Conservation (phyloP, 2,888 invertebrate genomes). For the Carpatolechia fugitivella region DNA sequence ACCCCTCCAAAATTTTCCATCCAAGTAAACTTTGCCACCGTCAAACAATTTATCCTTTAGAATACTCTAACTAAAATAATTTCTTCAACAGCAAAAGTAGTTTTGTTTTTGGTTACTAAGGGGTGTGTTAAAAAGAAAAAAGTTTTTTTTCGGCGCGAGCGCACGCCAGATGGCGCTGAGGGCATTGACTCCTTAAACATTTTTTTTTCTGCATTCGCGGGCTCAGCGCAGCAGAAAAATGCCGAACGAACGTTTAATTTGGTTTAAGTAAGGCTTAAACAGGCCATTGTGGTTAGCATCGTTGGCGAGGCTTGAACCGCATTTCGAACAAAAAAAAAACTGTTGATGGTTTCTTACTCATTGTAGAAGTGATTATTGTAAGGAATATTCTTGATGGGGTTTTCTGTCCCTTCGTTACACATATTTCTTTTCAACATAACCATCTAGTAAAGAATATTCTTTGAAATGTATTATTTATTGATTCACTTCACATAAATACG, state of each 20-base stretch:
- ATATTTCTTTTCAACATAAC: too few relatives aligned
- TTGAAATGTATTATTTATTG: too few relatives aligned
- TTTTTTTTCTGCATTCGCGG: constrained; percentile 33
- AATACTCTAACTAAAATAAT: not conserved
- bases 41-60: not conserved
- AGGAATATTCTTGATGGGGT: too few relatives aligned
- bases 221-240: constrained; percentile 55
- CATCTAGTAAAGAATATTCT: too few relatives aligned
- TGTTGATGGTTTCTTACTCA: not conserved
- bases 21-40: not conserved
- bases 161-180: constrained; percentile 65
- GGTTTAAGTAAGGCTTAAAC: constrained; percentile 47
- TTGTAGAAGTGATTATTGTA: not conserved
- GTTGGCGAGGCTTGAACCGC: constrained; percentile 27
- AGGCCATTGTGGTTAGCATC: constrained; percentile 43
- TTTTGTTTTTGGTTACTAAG: constrained; percentile 37
- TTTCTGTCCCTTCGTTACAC: too few relatives aligned
- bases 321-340: constrained; percentile 5
- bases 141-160: constrained; percentile 43
- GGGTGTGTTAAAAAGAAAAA: constrained; percentile 41
- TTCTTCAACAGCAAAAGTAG: not conserved
- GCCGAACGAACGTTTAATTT: constrained; percentile 51
- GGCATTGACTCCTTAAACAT: constrained; percentile 66
- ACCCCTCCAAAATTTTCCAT: constrained; percentile 29
- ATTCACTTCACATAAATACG: too few relatives aligned